phyloP scores from a whole-genome alignment of 2,888 invertebrate species.

The Ornithoptera alexandrae region DNA sequence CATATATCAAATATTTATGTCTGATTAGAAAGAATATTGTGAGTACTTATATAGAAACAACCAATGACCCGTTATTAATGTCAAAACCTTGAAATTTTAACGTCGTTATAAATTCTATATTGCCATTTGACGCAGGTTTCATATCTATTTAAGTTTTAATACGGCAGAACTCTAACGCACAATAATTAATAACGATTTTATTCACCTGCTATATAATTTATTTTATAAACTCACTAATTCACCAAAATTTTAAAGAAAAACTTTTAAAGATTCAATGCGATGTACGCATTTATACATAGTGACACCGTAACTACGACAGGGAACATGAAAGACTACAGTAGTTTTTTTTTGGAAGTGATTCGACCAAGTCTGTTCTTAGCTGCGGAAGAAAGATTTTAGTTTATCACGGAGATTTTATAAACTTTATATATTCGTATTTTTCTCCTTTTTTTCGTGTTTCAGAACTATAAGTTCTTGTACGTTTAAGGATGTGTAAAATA shows the following conservation, averaged over 20 bases:
- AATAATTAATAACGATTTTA: no score
- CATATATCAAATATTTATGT: not conserved
- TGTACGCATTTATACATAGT: not conserved
- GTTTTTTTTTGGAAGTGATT: not conserved
- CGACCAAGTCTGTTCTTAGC: not conserved
- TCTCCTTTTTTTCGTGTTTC: not conserved
- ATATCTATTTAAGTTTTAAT: conserved; percentile 1
- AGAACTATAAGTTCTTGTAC: not conserved
- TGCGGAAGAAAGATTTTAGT: not conserved
- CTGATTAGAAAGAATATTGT: not conserved
- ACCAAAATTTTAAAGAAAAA: not conserved
- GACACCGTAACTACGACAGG: not conserved
- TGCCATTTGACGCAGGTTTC: conserved; percentile 10
- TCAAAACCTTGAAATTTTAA: conserved; percentile 19
- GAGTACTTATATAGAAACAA: conserved; percentile 18
- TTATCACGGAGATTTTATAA: not conserved
- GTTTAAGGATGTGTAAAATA: no score
- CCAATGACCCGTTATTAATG: conserved; percentile 15
- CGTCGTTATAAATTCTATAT: conserved; percentile 10
- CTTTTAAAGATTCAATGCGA: no score
- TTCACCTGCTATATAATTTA: no score
- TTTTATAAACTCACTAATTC: no score
- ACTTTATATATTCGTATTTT: not conserved
- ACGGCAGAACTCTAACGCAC: not conserved
- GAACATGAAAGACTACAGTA: not conserved